Base-by-base conservation (phyloP, 2,113 vertebrate species). In the Cnemophilus loriae region DNA sequence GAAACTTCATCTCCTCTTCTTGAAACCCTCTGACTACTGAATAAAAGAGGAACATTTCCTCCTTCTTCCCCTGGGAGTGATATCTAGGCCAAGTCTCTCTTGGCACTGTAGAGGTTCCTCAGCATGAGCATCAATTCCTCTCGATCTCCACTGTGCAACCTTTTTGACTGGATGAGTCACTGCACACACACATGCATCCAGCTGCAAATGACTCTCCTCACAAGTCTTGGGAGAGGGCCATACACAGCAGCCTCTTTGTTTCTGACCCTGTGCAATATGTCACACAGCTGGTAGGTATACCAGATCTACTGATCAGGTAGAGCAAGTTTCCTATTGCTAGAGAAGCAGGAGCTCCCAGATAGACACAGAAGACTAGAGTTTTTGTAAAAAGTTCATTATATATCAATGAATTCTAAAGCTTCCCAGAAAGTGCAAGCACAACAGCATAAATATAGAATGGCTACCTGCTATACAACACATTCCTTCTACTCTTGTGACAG, bases 101-200 rank as follows among this genome's bases (percentile, higher is more conserved):
- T 95, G 85, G 85, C 55, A 57, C 47, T 42, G 18, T 22, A 65
- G 50, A 90, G 35, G 63, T 47, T 92, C 71, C 79, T 88, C 94
- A 94, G 79, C 67, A 53, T 24, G 85, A 92, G 1, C 90, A 88
- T 77, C 70, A 76, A 9, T 76, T 73, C 79, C 78, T 37, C 21
- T 85, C 82, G 26, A 46, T 73, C 42, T 90, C 46, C 70, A 42
- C 70, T 69, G 74, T 49, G 85, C 60, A 87, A 56, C 84, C 53
- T 87, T 97, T 92, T n/a, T 2, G 10, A 32, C 70, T 68, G 69
- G 32, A 87, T 94, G 90, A 93, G 61, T 94, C 94, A 87, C 84
- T 68, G 47, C 63, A 15, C 33, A 47, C 3, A 14, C 10, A 7
- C 79, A 21, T 28, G 50, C 37, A 95, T 21, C 49, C 67, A n/a